These are phyloP conservation scores for Urocolius indicus DNA, from an alignment of 2,113 vertebrate species.

Conservation along the genomic window DNA sequence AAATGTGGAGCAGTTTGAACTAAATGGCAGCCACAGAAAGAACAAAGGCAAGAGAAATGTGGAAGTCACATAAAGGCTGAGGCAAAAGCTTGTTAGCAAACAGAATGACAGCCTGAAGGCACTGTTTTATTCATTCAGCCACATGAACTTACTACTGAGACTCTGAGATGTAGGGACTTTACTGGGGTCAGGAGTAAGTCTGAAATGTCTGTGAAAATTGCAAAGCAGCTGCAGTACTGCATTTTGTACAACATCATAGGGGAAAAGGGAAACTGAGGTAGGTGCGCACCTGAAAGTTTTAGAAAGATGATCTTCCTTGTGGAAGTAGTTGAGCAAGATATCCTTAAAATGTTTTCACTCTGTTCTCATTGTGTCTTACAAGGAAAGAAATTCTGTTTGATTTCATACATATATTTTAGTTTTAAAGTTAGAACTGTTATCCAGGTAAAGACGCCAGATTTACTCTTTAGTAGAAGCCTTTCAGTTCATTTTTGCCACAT, in stretches of 20 bases:
- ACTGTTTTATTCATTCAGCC: neutral
- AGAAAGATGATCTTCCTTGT: neutral
- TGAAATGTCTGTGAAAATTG: neutral
- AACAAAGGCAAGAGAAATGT: neutral
- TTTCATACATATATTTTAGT: neutral
- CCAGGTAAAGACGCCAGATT: neutral
- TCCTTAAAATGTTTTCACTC: neutral
- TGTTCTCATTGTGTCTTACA: neutral
- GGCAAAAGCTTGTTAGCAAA: neutral
- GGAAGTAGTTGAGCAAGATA: neutral
- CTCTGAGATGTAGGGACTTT: neutral
- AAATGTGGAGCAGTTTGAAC: neutral
- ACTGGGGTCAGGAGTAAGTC: neutral
- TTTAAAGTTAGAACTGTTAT: neutral
- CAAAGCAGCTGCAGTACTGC: accelerated
- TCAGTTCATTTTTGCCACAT: neutral
- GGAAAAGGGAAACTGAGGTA: neutral
- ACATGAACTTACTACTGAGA: neutral
- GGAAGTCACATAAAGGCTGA: neutral
- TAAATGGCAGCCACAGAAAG: neutral
- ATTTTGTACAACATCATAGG: accelerated
- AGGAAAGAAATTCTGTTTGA: neutral
- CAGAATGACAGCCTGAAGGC: neutral
- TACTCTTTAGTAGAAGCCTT: neutral
- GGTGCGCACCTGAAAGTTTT: neutral